Percentiles rank a stretch among this genome's conserved stretches.
Conservation (phyloP, 2,888 invertebrate genomes). For the Arctia plantaginis region DNA sequence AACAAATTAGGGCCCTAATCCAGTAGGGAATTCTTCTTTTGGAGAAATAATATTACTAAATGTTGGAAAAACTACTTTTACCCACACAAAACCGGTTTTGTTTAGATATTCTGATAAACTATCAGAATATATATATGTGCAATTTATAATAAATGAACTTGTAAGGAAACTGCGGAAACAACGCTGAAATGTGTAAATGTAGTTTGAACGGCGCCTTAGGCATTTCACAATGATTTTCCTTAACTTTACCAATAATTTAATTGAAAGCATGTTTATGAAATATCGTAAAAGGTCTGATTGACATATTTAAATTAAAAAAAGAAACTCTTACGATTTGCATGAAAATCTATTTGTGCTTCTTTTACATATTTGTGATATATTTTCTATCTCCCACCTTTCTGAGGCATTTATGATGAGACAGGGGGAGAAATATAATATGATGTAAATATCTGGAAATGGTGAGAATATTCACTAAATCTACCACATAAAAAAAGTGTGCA, state of each 20-base stretch:
- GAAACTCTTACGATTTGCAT: neutral
- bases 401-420: too few relatives aligned
- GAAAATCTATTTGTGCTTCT: neutral
- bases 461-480: too few relatives aligned
- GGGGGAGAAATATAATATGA: too few relatives aligned
- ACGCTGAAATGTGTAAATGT: neutral
- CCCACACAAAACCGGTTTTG: too few relatives aligned
- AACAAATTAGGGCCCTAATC: too few relatives aligned
- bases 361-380: neutral
- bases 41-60: too few relatives aligned
- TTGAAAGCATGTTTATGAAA: neutral
- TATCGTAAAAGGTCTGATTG: neutral
- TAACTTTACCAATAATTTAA: neutral
- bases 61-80: too few relatives aligned
- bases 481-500: too few relatives aligned
- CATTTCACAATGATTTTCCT: neutral
- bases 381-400: too few relatives aligned
- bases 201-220: slow-evolving; percentile 1
- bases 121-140: neutral
- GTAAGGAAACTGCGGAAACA: neutral
- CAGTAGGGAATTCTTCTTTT: too few relatives aligned
- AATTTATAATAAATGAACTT: neutral
- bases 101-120: too few relatives aligned
- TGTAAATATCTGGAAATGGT: too few relatives aligned
- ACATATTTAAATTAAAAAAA: neutral